phyloP scores from a whole-genome alignment of 2,888 invertebrate species.

The Noctua pronuba region DNA sequence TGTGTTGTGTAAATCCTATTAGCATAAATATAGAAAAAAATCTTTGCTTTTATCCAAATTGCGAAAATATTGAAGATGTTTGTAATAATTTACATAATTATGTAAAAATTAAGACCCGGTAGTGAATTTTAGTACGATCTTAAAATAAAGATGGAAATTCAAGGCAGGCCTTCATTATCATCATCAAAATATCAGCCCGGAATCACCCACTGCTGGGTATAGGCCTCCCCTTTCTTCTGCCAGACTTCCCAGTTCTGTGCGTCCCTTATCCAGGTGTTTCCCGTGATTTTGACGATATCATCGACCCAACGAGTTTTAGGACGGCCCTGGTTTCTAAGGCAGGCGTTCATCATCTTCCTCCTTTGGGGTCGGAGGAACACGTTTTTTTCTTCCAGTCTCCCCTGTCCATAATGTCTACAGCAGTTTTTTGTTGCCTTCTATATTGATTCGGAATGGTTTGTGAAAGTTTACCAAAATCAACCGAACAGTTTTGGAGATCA shows the following conservation, averaged over 20 bases:
- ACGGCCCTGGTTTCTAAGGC: too few relatives aligned
- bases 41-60: conserved; percentile 3
- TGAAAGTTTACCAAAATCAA: conserved; percentile 26
- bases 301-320: too few relatives aligned
- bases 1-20: conserved; percentile 19
- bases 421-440: background rate
- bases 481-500: conserved; percentile 20
- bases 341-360: too few relatives aligned
- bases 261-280: too few relatives aligned
- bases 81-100: conserved; percentile 45
- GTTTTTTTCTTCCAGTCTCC: too few relatives aligned
- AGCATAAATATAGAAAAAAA: conserved; percentile 12
- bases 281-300: too few relatives aligned
- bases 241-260: too few relatives aligned
- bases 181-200: too few relatives aligned
- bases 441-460: background rate
- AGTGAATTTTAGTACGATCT: background rate
- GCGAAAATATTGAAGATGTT: conserved; percentile 22
- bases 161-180: background rate
- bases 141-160: background rate
- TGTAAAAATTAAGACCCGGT: conserved; percentile 21
- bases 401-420: background rate
- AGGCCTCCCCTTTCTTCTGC: too few relatives aligned
- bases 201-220: too few relatives aligned
- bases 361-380: too few relatives aligned